Conservation (phyloP, 2,797 vertebrate genomes). For the Neoniphon sammara region DNA sequence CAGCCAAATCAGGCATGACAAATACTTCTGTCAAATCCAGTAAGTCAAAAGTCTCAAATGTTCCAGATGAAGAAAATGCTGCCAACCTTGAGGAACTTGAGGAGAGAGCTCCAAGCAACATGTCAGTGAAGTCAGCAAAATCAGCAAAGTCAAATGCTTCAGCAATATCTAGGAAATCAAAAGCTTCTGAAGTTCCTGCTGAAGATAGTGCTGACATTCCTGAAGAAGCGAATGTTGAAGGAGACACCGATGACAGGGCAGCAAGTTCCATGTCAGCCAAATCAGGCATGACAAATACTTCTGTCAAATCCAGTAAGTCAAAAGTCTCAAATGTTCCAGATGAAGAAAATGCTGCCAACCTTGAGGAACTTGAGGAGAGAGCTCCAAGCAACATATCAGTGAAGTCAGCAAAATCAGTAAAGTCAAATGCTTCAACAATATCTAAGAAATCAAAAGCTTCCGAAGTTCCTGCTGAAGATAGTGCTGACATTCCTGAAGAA, state of each 20-base stretch:
- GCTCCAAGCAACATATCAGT: constrained; percentile 48
- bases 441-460: constrained; percentile 65
- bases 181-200: constrained; percentile 50
- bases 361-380: constrained; percentile 28
- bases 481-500: constrained; percentile 24
- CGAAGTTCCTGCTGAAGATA: constrained; percentile 25
- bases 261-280: constrained; percentile 50
- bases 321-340: constrained; percentile 38
- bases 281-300: constrained; percentile 49
- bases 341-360: constrained; percentile 16
- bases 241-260: constrained; percentile 58
- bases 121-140: constrained; percentile 55
- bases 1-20: constrained; percentile 48
- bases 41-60: constrained; percentile 60
- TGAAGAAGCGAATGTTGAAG: constrained; percentile 14
- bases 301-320: constrained; percentile 60
- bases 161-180: constrained; percentile 54
- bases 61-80: constrained; percentile 19
- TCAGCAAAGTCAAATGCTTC: constrained; percentile 67
- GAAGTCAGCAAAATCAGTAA: constrained; percentile 40
- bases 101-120: constrained; percentile 44
- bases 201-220: constrained; percentile 22
- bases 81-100: not conserved
- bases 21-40: constrained; percentile 52
- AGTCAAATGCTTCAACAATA: constrained; percentile 50